Percentiles rank a stretch among this genome's conserved stretches.
phyloP scores from a whole-genome alignment of 2,113 vertebrate genomes.

The Donacobius atricapilla region DNA sequence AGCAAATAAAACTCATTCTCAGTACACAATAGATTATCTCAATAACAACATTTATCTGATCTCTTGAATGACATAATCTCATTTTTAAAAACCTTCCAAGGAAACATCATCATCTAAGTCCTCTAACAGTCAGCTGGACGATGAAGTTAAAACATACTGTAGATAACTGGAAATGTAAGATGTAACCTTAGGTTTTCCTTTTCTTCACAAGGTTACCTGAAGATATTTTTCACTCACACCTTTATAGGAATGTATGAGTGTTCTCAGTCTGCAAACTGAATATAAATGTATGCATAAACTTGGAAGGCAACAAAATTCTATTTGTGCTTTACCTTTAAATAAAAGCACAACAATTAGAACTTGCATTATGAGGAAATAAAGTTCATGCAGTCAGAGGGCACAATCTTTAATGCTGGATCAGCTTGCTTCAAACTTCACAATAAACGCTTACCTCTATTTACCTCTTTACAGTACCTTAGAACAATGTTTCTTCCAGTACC shows the following conservation, averaged over 20 bases:
- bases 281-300: not conserved
- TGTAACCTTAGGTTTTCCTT: not conserved
- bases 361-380: not conserved
- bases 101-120: not conserved
- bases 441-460: not conserved
- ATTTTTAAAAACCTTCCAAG: not conserved
- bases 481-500: not conserved
- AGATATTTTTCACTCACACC: not conserved
- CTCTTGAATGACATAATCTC: not conserved
- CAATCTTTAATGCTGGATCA: not conserved
- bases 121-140: not conserved
- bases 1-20: not conserved
- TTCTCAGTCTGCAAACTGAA: not conserved
- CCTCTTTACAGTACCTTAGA: not conserved
- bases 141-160: not conserved
- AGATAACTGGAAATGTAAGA: not conserved
- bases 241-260: not conserved
- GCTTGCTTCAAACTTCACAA: not conserved
- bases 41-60: not conserved
- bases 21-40: not conserved
- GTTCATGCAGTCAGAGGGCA: not conserved
- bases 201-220: not conserved
- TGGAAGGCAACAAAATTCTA: not conserved
- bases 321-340: not conserved
- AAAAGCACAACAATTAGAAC: not conserved